phyloP scores from a whole-genome alignment of 2,113 vertebrate species.

The Aldabrachelys gigantea region DNA sequence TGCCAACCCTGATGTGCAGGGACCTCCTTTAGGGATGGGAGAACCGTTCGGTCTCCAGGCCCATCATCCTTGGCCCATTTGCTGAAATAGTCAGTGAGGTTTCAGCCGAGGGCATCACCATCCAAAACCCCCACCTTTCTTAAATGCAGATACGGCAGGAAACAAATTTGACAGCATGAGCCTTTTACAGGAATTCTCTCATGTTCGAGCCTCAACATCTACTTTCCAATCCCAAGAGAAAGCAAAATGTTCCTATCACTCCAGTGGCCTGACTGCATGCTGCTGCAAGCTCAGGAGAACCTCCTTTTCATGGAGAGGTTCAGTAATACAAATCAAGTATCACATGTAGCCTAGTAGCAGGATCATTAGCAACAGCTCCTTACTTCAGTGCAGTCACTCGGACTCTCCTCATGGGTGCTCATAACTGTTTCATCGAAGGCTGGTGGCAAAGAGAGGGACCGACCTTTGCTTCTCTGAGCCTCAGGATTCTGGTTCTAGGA shows the following conservation, averaged over 20 bases:
- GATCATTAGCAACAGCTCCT: neutral
- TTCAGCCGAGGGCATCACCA: neutral
- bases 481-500: conserved; percentile 37
- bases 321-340: neutral
- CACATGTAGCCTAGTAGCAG: neutral
- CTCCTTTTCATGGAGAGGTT: neutral
- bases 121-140: neutral
- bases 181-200: neutral
- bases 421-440: neutral
- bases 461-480: conserved; percentile 21
- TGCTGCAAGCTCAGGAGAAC: neutral
- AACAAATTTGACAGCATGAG: neutral
- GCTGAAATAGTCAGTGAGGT: neutral
- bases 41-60: too few species aligned
- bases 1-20: neutral
- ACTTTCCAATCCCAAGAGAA: neutral
- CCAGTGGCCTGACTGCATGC: neutral
- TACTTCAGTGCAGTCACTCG: neutral
- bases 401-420: rapidly evolving
- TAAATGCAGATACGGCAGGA: neutral
- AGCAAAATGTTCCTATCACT: neutral
- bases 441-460: conserved; percentile 37
- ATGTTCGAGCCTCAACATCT: neutral
- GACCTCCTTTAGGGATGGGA: neutral
- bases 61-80: neutral